Conservation (phyloP, 2,113 vertebrate species). For the Cygnus atratus region DNA sequence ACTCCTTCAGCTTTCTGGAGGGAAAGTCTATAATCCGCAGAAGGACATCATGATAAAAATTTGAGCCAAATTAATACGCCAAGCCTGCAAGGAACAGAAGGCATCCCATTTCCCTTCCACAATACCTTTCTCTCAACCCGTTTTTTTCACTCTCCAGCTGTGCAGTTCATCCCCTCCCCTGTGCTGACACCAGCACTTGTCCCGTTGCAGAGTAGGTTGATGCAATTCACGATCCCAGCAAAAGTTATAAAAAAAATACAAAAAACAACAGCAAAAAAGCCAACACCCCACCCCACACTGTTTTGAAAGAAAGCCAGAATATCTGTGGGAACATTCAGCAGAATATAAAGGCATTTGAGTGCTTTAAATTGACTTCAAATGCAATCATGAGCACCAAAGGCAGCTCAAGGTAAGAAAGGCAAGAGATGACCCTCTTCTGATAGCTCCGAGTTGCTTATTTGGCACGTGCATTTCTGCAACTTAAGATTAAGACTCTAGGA, state of each 20-base stretch:
- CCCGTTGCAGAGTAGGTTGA: neutral
- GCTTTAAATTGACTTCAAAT: neutral
- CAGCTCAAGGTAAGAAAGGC: neutral
- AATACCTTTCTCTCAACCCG: neutral
- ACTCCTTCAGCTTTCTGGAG: neutral
- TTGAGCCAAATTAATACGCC: neutral
- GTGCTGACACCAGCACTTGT: neutral
- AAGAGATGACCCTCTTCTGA: neutral
- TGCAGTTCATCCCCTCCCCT: neutral
- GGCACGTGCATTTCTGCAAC: neutral
- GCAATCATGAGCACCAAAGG: neutral
- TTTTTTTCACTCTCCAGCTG: neutral
- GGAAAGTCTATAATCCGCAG: fast-evolving
- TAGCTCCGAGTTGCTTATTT: neutral
- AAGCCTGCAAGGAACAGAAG: neutral
- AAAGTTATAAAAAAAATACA: neutral
- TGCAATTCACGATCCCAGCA: neutral
- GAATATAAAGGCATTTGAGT: neutral
- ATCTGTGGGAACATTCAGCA: slow-evolving; percentile 1
- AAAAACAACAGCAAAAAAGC: neutral
- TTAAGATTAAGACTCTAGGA: neutral
- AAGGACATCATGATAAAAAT: neutral
- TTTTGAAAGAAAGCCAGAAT: slow-evolving; percentile 4
- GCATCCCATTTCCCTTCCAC: neutral
- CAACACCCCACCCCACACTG: neutral